Conservation (phyloP, 2,888 invertebrate species). For the Philhelius pedissequus region DNA sequence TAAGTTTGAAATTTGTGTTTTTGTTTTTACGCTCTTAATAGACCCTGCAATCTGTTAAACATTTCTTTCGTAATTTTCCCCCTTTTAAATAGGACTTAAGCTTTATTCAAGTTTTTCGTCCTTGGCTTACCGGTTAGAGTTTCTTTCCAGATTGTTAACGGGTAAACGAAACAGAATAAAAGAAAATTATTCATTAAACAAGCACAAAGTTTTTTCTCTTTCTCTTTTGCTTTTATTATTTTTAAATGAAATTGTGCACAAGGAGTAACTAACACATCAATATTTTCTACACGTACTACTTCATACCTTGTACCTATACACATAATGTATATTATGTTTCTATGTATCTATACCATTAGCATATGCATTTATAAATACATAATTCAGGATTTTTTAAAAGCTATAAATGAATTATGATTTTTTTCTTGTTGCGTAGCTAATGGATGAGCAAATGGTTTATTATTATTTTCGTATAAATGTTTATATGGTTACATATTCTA, state of each 20-base stretch:
- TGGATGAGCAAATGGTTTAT: not conserved
- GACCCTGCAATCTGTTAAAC: slow-evolving; percentile 10
- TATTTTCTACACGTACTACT: too few relatives aligned
- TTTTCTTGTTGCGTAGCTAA: not conserved
- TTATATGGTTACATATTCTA: too few relatives aligned
- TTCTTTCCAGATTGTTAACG: slow-evolving; percentile 16
- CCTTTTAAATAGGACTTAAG: slow-evolving; percentile 4
- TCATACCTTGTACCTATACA: too few relatives aligned
- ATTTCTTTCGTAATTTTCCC: slow-evolving; percentile 12
- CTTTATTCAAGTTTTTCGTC: slow-evolving; percentile 15
- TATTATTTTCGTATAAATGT: too few relatives aligned
- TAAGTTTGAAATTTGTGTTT: slow-evolving; percentile 5
- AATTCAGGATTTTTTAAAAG: not conserved
- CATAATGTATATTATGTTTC: too few relatives aligned
- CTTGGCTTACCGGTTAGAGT: not conserved
- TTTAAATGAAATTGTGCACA: not conserved
- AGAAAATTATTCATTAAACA: slow-evolving; percentile 9
- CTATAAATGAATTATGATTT: not conserved
- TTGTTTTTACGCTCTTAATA: slow-evolving; percentile 2
- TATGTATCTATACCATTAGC: too few relatives aligned
- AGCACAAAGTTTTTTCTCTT: not conserved
- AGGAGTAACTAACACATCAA: not conserved
- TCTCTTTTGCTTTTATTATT: not conserved
- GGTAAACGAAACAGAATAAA: slow-evolving; percentile 18
- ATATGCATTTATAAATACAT: too few relatives aligned